Evolutionary conservation across 2,797 vertebrate species (phyloP).

Genomic region (Distichodus sexfasciatus): DNA sequence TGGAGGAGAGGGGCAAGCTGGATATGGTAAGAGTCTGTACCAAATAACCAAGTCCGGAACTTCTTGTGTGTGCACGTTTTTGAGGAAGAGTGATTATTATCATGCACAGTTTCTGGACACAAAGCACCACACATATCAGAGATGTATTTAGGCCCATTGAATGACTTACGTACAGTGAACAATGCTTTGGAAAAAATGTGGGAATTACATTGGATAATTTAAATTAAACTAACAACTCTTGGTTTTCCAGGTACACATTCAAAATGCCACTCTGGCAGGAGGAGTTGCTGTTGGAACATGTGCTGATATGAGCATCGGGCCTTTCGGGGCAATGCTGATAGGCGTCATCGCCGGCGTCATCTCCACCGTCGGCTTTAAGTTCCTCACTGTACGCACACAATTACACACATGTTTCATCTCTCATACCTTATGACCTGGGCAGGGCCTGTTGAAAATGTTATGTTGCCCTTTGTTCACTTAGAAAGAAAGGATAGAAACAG

Average conservation of each 20-base stretch:
- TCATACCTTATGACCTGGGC: too few species aligned
- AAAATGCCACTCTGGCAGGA: conserved; percentile 94
- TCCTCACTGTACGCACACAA: conserved; percentile 77
- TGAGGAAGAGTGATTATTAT: too few species aligned
- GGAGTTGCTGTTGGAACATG: conserved; percentile 96
- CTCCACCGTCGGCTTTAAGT: conserved; percentile 89
- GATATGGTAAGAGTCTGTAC: conserved; percentile 81
- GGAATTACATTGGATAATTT: too few species aligned
- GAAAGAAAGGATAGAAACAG: too few species aligned
- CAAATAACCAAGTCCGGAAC: neutral
- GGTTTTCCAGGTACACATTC: conserved; percentile 86
- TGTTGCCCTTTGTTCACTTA: too few species aligned
- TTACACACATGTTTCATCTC: neutral
- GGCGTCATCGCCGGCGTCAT: conserved; percentile 83
- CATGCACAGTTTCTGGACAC: too few species aligned
- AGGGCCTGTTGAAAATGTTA: too few species aligned
- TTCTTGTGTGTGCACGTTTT: too few species aligned
- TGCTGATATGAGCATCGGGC: conserved; percentile 83
- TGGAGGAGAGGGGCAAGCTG: conserved; percentile 86
- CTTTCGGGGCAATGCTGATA: conserved; percentile 85
- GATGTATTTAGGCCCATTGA: too few species aligned
- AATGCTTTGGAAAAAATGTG: too few species aligned
- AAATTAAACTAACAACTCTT: neutral
- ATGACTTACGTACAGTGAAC: too few species aligned
- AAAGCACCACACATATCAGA: neutral